Evolutionary conservation across 2,888 invertebrate species (phyloP), one percentile per base, ranked within the genome.

Genomic region (Drosophila lutescens): DNA sequence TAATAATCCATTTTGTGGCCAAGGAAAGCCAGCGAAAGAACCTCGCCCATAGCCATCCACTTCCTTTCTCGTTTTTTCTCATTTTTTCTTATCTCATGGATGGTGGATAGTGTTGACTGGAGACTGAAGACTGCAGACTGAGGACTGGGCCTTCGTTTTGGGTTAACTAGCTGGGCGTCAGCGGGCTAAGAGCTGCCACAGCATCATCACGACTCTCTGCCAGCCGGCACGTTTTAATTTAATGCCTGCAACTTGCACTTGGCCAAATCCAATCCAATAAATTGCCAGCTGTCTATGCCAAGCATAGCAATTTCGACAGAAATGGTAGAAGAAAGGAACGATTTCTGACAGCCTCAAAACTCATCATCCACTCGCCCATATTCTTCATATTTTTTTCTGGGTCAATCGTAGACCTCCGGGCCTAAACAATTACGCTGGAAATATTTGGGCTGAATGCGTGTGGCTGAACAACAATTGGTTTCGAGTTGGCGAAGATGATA

Each of bases 91-190:
- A 61, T 44, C 54, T 50, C 34, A 40, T 23, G 36, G 58, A 53
- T 32, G 20, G 10, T 10, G 32, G 12, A 34, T 51, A 40, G 30
- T 32, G 47, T 47, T 23, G 10, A 34, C 20, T 43, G 43, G 10
- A 6, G 30, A 57, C 40, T 54, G 30, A 17, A 34, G 32, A 34
- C 34, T 34, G n/a, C 3, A 41, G 47, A 3, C 20, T 20, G 20
- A 20, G 4, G 20, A 9, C 34, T 36, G 44, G 43, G 26, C 12
- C 38, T 61, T 23, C 23, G 17, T 58, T 62, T 72, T 85, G 80
- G 83, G 83, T 83, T 83, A 83, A 83, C 86, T 80, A 83, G 75
- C 69, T 86, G 83, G 83, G 86, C 83, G 83, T 80, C 49, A 65
- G 65, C 80, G 67, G 80, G 78, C 70, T 74, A 80, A 78, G 80